Base-by-base conservation (phyloP, 2,888 invertebrate species). In the Apotomis turbidana region DNA sequence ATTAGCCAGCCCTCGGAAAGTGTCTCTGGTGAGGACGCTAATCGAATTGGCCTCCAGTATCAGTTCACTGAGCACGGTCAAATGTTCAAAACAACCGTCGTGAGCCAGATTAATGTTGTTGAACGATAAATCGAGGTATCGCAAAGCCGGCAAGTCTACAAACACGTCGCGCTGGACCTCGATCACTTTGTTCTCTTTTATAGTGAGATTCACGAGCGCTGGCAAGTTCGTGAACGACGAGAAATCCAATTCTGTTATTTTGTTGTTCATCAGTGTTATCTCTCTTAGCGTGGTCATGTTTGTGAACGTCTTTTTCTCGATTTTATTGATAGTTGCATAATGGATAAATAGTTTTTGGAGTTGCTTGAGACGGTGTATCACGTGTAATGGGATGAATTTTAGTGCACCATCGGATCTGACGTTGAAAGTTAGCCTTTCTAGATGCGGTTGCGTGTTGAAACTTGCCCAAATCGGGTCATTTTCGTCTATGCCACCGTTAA, bases 31-130 rank as follows among this genome's bases (percentile, higher is more conserved):
- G 81, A 97, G 89, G 58, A 96, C 95, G 68, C 95, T 95, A 79
- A 97, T 95, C 83, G 95, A 95, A 93, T 96, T 97, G 77, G 94
- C 94, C 81, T 97, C 97, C 78, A 98, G 90, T 85, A 98, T 96
- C 76, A 99, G 91, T 80, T 96, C 96, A 75, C 96, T 95, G 71
- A 98, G 94, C 77, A 96, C 95, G 15, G 94, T 94, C 84, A 97
- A 90, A 82, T 96, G 95, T 80, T 95, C 94, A 85, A 97, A 98
- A 74, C 98, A 96, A 78, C 96, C 96, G 77, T 98, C 97, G 81
- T 98, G 98, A 59, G 97, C 94, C 64, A 96, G 94, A 82, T 96
- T 96, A 77, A 99, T 95, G 82, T 95, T 96, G 90, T 99, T 99
- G 85, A 96, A 96, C 84, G 97, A 97, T 77, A 99, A 94, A 84